Evolutionary conservation across 1,140 invertebrate species (phyloP), one percentile per base, ranked within the genome.

Genomic region (Pseudomyrmex cubaensis): DNA sequence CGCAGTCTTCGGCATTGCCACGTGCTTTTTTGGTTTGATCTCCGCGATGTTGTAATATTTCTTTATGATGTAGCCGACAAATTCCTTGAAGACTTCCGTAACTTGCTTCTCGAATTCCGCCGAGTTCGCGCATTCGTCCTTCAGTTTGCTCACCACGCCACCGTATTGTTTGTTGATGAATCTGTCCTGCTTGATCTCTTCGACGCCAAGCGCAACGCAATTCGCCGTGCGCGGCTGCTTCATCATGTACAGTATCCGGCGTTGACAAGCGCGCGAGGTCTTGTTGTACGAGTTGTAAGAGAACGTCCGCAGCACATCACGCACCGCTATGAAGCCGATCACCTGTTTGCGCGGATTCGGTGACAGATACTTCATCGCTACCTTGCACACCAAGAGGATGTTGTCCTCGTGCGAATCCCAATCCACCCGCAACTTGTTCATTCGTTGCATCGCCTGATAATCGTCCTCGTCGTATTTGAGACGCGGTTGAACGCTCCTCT

Each of bases 201-300:
- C 95, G 1, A 96, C 89, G 54, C 95, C 96, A 1, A 96, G 89
- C n/a, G 94, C 89, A 0, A 97, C 94, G 86, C 95, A 96, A 22
- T 95, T 94, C 7, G 93, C 89, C 0, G 96, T 96, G 3, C 94
- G 92, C 0, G 94, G 92, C 74, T 96, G 95, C 85, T 96, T 96
- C 90, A 96, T 90, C 93, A 97, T 95, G 86, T 96, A 96, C 8
- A 95, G 89, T 2, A 97, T 92, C 20, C 97, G 93, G 8, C 97
- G 92, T 80, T 96, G 95, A 92, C 96, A 97, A 0, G 97, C 96
- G 64, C 95, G 90, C 0, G 96, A 96, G 0, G 97, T 97, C 92
- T 97, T 97, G 86, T 97, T 96, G 35, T 93, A 90, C 10, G 95
- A 96, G 44, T 63, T 93, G 92, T 91, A 94, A 9, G 92, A 95